Evolutionary conservation across 2,113 vertebrate genomes (phyloP).

Genomic region (Scatophagus argus): DNA sequence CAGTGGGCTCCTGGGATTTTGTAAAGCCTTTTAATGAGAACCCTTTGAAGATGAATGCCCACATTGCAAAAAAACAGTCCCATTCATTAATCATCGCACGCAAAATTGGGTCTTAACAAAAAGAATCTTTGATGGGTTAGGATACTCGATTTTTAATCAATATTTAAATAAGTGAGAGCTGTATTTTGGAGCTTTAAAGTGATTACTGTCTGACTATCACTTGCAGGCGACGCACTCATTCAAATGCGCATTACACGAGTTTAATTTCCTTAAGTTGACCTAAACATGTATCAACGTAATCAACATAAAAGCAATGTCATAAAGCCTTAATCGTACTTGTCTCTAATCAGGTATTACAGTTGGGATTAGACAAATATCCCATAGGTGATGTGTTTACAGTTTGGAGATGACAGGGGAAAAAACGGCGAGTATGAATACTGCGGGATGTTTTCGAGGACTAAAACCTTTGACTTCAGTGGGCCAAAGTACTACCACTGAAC

Average conservation of each 20-base stretch:
- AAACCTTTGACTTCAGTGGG: conserved; percentile 8
- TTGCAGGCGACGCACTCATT: conserved; percentile 15
- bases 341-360: conserved; percentile 72
- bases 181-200: conserved; percentile 52
- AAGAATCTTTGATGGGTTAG: conserved; percentile 61
- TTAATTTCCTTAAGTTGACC: conserved; percentile 65
- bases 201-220: conserved; percentile 56
- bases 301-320: conserved; percentile 76
- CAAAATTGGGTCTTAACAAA: conserved; percentile 60
- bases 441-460: not conserved
- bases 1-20: conserved; percentile 45
- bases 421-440: not conserved
- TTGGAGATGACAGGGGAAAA: conserved; percentile 21
- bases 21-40: conserved; percentile 68
- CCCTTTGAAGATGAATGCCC: conserved; percentile 69
- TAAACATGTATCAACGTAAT: conserved; percentile 77
- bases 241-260: conserved; percentile 68
- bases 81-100: conserved; percentile 70
- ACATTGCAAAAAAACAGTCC: conserved; percentile 67
- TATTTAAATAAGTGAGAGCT: conserved; percentile 46
- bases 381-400: conserved; percentile 59
- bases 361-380: conserved; percentile 56
- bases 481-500: conserved; percentile 22
- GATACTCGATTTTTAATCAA: conserved; percentile 66
- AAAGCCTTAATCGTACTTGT: conserved; percentile 68